phyloP scores from a whole-genome alignment of 2,888 invertebrate genomes.

The Theristus sp. region DNA sequence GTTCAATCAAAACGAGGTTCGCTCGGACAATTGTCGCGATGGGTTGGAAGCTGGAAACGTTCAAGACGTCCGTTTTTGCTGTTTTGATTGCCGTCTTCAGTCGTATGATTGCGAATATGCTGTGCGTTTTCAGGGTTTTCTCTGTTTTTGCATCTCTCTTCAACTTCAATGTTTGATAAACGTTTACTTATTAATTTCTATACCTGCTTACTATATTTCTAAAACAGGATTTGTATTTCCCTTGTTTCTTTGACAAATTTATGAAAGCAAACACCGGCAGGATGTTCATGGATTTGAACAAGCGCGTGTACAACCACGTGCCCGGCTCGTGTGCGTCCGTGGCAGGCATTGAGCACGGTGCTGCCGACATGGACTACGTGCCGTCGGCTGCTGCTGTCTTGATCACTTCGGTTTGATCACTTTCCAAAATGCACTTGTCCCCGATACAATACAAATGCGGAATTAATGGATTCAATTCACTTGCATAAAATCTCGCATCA shows the following conservation, averaged over 20 bases:
- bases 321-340: slow-evolving; percentile 7
- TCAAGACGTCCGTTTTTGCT: neutral
- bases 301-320: slow-evolving; percentile 9
- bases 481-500: too few relatives aligned
- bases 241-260: too few relatives aligned
- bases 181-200: too few relatives aligned
- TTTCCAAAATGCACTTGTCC: too few relatives aligned
- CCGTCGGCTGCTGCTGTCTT: neutral
- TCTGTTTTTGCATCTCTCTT: neutral
- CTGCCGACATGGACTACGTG: slow-evolving; percentile 7
- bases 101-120: neutral
- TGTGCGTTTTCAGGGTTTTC: neutral
- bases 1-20: too few relatives aligned
- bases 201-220: too few relatives aligned
- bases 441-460: too few relatives aligned
- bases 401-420: neutral
- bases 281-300: slow-evolving; percentile 9
- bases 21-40: too few relatives aligned
- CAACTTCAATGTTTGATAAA: too few relatives aligned
- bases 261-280: slow-evolving; percentile 4
- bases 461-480: too few relatives aligned
- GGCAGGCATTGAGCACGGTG: slow-evolving; percentile 7
- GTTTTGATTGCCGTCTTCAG: neutral
- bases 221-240: too few relatives aligned
- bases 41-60: too few relatives aligned